Percentiles rank a stretch among this genome's conserved stretches.
phyloP scores from a whole-genome alignment of 2,113 vertebrate genomes.

The Pseudonaja textilis region DNA sequence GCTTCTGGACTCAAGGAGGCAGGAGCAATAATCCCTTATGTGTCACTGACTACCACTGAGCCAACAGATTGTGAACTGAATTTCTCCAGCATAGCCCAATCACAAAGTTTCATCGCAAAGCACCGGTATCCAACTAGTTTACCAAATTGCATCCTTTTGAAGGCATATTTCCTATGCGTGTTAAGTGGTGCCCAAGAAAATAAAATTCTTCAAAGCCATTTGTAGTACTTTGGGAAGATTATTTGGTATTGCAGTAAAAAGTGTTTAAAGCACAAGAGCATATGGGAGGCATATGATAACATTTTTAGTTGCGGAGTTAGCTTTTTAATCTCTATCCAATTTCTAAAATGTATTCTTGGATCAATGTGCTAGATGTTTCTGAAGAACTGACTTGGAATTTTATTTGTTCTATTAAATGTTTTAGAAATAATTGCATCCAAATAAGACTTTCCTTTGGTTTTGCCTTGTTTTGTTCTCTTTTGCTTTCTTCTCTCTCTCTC shows the following conservation, averaged over 20 bases:
- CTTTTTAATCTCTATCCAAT: slow-evolving; percentile 16
- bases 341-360: slow-evolving; percentile 7
- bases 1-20: too few relatives aligned
- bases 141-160: neutral
- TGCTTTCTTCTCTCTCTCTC: neutral
- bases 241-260: neutral
- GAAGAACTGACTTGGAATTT: neutral
- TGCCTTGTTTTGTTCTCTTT: neutral
- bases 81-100: too few relatives aligned
- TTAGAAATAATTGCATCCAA: neutral
- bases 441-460: neutral
- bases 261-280: neutral
- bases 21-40: too few relatives aligned
- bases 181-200: neutral
- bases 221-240: neutral
- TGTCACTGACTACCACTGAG: too few relatives aligned
- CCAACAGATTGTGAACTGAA: too few relatives aligned
- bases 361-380: neutral
- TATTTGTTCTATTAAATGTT: neutral
- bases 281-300: neutral
- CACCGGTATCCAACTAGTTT: neutral
- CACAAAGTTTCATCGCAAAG: too few relatives aligned
- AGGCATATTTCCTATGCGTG: neutral
- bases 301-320: neutral
- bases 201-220: neutral